Evolutionary conservation across 1,140 invertebrate species (phyloP).

Genomic region (Paracyclopina nana): DNA sequence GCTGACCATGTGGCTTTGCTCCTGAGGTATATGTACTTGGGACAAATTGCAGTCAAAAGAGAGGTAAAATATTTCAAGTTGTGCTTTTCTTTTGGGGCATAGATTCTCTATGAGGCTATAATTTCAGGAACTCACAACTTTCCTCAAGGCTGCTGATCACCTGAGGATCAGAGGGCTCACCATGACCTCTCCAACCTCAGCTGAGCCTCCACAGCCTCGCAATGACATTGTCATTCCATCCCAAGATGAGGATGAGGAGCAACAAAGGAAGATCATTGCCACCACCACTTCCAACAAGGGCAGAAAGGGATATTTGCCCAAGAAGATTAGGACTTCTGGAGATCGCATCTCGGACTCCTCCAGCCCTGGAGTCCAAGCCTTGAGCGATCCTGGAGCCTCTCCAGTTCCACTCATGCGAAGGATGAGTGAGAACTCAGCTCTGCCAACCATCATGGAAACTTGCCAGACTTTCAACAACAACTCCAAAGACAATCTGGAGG

Average conservation of each 20-base stretch:
- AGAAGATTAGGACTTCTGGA: slow-evolving; percentile 1
- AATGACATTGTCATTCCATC: background rate
- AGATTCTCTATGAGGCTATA: no score
- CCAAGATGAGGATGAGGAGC: background rate
- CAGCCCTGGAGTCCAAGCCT: no score
- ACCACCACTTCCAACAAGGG: slow-evolving; percentile 2
- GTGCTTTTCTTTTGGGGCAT: no score
- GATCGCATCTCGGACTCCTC: background rate
- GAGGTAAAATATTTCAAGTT: no score
- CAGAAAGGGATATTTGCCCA: slow-evolving; percentile 2
- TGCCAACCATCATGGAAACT: background rate
- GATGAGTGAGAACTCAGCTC: background rate
- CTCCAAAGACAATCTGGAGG: background rate
- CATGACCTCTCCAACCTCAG: slow-evolving; percentile 23
- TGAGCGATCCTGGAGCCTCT: no score
- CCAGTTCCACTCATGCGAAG: background rate
- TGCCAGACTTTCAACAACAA: background rate
- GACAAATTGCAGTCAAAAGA: slow-evolving; percentile 26
- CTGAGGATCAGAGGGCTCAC: slow-evolving; percentile 27
- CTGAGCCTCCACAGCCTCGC: background rate
- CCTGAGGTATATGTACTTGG: slow-evolving; percentile 27
- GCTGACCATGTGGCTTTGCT: slow-evolving; percentile 25
- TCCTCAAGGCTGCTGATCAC: slow-evolving; percentile 26
- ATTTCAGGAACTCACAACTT: slow-evolving; percentile 24
- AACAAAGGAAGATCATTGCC: background rate